A percentile compares a stretch with the other conserved stretches of the same genome.
Conservation (phyloP, 2,113 vertebrate genomes). For the Dunckerocampus dactyliophorus region DNA sequence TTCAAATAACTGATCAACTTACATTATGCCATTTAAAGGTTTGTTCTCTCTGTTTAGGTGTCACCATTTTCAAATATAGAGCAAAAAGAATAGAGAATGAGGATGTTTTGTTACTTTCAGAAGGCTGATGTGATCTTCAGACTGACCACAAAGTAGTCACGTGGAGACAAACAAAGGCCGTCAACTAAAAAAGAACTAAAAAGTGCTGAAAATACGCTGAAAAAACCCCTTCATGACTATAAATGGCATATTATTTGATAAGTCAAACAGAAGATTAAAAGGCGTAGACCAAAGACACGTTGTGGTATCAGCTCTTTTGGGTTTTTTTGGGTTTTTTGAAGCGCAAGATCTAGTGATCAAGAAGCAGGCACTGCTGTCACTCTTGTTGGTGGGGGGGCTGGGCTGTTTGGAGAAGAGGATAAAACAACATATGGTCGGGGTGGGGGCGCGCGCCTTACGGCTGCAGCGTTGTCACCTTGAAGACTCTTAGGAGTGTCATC, state of each 20-base stretch:
- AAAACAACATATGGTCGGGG: slow-evolving; percentile 51
- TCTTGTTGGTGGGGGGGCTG: slow-evolving; percentile 20
- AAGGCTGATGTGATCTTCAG: slow-evolving; percentile 42
- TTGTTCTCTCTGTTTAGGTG: no score
- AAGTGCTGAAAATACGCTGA: neutral
- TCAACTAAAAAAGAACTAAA: neutral
- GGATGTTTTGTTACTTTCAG: neutral
- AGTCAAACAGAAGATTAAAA: neutral
- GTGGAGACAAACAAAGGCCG: slow-evolving; percentile 19
- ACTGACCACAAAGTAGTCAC: slow-evolving; percentile 37
- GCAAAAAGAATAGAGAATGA: no score
- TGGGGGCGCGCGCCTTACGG: slow-evolving; percentile 6
- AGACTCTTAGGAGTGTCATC: slow-evolving; percentile 20
- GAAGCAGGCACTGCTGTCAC: slow-evolving; percentile 64
- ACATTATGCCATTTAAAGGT: no score
- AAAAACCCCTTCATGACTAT: neutral
- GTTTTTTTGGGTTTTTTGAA: no score
- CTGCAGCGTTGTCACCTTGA: slow-evolving; percentile 20
- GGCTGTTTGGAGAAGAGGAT: slow-evolving; percentile 21
- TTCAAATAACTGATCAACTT: no score
- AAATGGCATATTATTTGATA: slow-evolving; percentile 9
- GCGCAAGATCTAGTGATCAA: slow-evolving; percentile 38
- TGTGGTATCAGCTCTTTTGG: slow-evolving; percentile 11
- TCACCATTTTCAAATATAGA: no score
- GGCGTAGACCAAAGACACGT: neutral